Evolutionary conservation across 2,888 invertebrate genomes (phyloP), one percentile per base, ranked within the genome.

Genomic region (Anoplius nigerrimus): DNA sequence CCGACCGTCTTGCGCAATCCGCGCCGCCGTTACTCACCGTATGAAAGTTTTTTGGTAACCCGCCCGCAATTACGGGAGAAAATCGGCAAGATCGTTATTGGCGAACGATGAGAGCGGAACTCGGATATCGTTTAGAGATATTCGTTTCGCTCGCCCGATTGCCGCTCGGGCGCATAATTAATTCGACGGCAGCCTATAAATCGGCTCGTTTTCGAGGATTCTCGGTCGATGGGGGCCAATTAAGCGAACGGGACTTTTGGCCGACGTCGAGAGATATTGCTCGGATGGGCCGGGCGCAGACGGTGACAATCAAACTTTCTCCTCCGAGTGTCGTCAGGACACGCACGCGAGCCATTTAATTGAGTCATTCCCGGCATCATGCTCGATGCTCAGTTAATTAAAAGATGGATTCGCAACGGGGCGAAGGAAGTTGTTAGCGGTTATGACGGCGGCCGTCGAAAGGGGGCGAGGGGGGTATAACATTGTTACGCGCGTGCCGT

Each of bases 321-420:
- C 82, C 81, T 77, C 82, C 76, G 69, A 51, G 65, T 68, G 67
- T 62, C 66, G 62, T 34, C 34, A 57, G 62, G 76, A 75, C 74
- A 75, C 62, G 72, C 71, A 59, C 71, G 73, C 71, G 55, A 62
- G 68, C 58, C 46, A 66, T 72, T 74, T 80, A 83, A 83, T 82
- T 82, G 79, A 77, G 72, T 72, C 74, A 78, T 74, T 80, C 77
- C 79, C 79, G 80, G 82, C 72, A 78, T 79, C 74, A 79, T 80
- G 82, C 78, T 80, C 72, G 78, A 69, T 79, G 76, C 67, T 71
- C 64, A 59, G 70, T 78, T 81, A 84, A 84, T 84, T 84, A 80
- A 73, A 66, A 71, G 62, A 68, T 68, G 63, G 59, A 67, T 45
- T 62, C 48, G 60, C 63, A 72, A 63, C 71, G 62, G n/a, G 59